These are phyloP conservation scores for Dicycla oo DNA, from an alignment of 2,888 invertebrate species.

Conservation along the genomic window DNA sequence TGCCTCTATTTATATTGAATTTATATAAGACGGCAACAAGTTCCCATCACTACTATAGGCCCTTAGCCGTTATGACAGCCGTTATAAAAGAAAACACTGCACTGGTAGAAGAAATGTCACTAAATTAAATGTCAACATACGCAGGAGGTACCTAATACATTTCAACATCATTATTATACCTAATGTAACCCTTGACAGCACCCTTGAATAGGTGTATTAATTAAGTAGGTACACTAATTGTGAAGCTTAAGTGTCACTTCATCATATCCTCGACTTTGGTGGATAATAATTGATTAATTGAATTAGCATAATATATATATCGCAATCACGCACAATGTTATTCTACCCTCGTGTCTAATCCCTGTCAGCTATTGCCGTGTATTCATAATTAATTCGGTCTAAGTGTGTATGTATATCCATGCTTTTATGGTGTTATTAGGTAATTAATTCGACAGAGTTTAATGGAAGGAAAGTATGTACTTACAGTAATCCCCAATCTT, in stretches of 20 bases:
- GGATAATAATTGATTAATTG: constrained; percentile 47
- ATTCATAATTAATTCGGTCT: constrained; percentile 46
- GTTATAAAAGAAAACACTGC: neutral
- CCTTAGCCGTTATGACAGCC: neutral
- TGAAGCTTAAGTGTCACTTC: constrained; percentile 20
- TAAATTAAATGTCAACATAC: neutral
- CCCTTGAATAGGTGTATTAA: constrained; percentile 27
- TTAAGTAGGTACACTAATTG: constrained; percentile 13
- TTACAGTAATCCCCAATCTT: no score
- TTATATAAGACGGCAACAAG: neutral
- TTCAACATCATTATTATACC: neutral
- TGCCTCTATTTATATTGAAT: no score
- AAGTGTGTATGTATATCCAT: constrained; percentile 22
- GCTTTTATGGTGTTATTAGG: constrained; percentile 14
- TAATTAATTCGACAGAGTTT: constrained; percentile 9
- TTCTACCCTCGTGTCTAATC: constrained; percentile 32
- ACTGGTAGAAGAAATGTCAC: neutral
- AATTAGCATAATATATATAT: constrained; percentile 56
- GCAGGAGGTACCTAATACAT: neutral
- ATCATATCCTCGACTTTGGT: constrained; percentile 31
- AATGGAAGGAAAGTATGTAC: no score
- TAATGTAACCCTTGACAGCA: neutral
- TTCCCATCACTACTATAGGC: neutral
- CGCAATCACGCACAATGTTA: constrained; percentile 34
- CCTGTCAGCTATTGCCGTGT: constrained; percentile 20